Percentiles rank a stretch among this genome's conserved stretches.
Conservation (phyloP, 2,797 vertebrate species). For the Vireo griseus region DNA sequence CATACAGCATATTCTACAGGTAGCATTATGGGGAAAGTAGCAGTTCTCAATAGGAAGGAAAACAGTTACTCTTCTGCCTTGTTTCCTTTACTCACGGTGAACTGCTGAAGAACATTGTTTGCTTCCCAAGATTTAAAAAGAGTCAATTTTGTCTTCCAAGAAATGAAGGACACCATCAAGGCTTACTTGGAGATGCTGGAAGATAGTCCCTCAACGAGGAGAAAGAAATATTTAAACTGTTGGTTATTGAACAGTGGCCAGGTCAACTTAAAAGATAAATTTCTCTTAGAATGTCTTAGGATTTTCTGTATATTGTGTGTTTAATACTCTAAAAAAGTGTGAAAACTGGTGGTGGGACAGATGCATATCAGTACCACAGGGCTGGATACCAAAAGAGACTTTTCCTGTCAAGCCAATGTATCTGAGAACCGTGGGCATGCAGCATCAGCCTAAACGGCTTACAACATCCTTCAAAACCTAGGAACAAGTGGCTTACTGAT, state of each 20-base stretch:
- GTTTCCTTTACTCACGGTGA: background rate
- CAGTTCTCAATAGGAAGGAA: background rate
- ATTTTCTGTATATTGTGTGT: background rate
- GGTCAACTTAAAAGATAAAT: background rate
- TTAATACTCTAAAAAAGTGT: background rate
- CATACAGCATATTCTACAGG: background rate
- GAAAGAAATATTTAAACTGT: background rate
- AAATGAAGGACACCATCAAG: background rate
- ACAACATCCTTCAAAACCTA: background rate
- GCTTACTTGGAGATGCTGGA: background rate
- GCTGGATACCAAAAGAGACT: background rate
- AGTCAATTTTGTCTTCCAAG: background rate
- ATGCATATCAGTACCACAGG: background rate
- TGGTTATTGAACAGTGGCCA: background rate
- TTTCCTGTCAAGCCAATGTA: background rate
- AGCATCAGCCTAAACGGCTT: background rate
- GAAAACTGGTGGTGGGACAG: background rate
- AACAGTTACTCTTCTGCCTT: background rate
- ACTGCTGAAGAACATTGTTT: background rate
- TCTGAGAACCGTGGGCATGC: background rate
- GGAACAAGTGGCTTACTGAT: background rate
- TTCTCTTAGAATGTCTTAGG: background rate
- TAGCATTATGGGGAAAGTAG: background rate
- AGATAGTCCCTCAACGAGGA: rapidly evolving
- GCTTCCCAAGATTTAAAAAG: background rate